Evolutionary conservation across 2,113 vertebrate genomes (phyloP).

Genomic region (Nycticebus coucang): DNA sequence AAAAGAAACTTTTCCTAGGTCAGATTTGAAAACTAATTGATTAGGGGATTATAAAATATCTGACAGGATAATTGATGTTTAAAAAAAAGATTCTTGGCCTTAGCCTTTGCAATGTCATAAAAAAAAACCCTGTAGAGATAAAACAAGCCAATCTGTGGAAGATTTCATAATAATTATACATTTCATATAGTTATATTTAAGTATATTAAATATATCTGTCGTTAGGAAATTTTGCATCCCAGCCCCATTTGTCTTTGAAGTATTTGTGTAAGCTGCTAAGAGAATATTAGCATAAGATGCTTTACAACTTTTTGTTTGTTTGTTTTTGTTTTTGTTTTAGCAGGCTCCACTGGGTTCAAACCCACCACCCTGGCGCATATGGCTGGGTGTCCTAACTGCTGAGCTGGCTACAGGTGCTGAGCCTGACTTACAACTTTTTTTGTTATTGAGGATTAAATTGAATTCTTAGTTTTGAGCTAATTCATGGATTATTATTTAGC

Average conservation of each 20-base stretch:
- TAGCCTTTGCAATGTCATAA: conserved; percentile 21
- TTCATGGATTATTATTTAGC: conserved; percentile 15
- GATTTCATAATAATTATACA: not conserved
- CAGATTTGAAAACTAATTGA: conserved; percentile 28
- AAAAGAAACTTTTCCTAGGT: conserved; percentile 13
- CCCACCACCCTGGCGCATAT: too few species aligned
- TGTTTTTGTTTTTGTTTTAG: too few species aligned
- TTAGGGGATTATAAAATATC: conserved; percentile 1
- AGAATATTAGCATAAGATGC: not conserved
- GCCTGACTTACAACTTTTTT: not conserved
- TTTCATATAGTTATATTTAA: not conserved
- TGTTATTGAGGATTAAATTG: not conserved
- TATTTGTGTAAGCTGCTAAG: not conserved
- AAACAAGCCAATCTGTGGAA: not conserved
- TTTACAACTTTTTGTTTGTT: not conserved
- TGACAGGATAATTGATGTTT: not conserved
- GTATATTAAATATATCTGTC: not conserved
- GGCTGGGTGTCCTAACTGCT: too few species aligned
- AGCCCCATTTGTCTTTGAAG: conserved; percentile 12
- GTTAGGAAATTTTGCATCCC: not conserved
- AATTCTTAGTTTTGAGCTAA: conserved; percentile 34
- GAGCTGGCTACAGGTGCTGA: too few species aligned
- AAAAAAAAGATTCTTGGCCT: conserved; percentile 5
- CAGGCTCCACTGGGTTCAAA: too few species aligned
- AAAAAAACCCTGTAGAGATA: not conserved